Percentiles rank a stretch among this genome's conserved stretches.
Evolutionary conservation across 2,113 vertebrate species (phyloP).

Genomic region (Ameiurus melas): DNA sequence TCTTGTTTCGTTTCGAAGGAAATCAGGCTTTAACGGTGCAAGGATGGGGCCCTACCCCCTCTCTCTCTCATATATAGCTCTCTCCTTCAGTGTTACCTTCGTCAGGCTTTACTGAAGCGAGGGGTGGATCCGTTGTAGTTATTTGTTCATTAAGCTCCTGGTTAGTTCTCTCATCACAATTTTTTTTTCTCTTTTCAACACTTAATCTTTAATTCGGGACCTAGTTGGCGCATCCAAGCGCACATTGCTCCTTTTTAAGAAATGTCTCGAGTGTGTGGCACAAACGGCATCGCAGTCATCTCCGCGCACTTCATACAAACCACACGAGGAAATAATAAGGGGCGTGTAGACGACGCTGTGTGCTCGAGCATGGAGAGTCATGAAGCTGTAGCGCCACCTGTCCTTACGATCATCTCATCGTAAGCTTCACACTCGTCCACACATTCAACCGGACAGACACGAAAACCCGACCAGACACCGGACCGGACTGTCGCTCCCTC

Average conservation of each 20-base stretch:
- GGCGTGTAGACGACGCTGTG: neutral
- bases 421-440: constrained; percentile 15
- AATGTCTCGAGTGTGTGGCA: neutral
- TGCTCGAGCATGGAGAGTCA: constrained; percentile 20
- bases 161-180: constrained; percentile 57
- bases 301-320: neutral
- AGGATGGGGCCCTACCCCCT: constrained; percentile 54
- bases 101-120: constrained; percentile 67
- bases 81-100: constrained; percentile 69
- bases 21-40: constrained; percentile 71
- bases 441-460: constrained; percentile 32
- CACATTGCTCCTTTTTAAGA: constrained; percentile 53
- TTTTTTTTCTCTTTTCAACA: constrained; percentile 60
- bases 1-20: constrained; percentile 79
- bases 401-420: constrained; percentile 37
- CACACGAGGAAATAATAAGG: neutral
- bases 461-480: constrained; percentile 25
- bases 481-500: constrained; percentile 10
- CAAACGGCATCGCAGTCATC: too few species aligned
- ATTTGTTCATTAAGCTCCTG: constrained; percentile 67
- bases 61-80: neutral
- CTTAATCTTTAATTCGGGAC: constrained; percentile 40
- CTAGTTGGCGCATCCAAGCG: constrained; percentile 37
- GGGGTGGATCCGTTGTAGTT: constrained; percentile 61
- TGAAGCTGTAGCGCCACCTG: constrained; percentile 53